These are phyloP conservation scores for Sarcophaga peregrina DNA, from an alignment of 1,140 invertebrate species.

Conservation along the genomic window DNA sequence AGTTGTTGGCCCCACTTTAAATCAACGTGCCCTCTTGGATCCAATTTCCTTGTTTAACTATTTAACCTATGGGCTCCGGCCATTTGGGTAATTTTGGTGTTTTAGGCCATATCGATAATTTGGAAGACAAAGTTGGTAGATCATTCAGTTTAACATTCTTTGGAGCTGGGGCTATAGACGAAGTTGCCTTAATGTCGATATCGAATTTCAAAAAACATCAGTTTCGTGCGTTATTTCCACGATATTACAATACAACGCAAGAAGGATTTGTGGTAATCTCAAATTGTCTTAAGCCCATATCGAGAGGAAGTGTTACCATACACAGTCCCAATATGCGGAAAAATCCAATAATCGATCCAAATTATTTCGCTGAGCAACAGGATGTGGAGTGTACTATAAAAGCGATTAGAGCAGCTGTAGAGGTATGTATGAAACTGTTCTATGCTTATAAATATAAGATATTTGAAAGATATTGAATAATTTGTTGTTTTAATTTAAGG, in stretches of 20 bases:
- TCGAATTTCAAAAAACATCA: constrained; percentile 74
- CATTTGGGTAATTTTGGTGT: constrained; percentile 72
- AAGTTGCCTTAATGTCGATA: constrained; percentile 73
- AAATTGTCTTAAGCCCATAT: constrained; percentile 75
- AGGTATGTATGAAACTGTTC: constrained; percentile 46
- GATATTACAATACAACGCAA: constrained; percentile 70
- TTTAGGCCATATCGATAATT: constrained; percentile 69
- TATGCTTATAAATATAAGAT: too few relatives aligned
- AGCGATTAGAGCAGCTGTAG: constrained; percentile 72
- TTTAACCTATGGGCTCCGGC: constrained; percentile 71
- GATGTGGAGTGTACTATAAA: constrained; percentile 74
- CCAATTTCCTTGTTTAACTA: constrained; percentile 72
- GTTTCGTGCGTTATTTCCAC: constrained; percentile 75
- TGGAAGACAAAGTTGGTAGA: constrained; percentile 51
- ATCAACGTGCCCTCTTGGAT: constrained; percentile 70
- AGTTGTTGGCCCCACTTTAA: constrained; percentile 72
- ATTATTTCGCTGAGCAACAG: constrained; percentile 73
- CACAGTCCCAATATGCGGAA: constrained; percentile 69
- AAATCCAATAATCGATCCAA: constrained; percentile 79
- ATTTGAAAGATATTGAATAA: too few relatives aligned
- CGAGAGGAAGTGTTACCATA: constrained; percentile 73
- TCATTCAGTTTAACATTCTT: constrained; percentile 73
- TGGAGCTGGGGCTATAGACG: constrained; percentile 75
- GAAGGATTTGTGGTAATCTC: constrained; percentile 78
- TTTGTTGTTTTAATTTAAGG: constrained; percentile 42